A percentile compares a stretch with the other conserved stretches of the same genome.
These are phyloP conservation scores for Rhopalosiphum padi DNA, from an alignment of 1,140 invertebrate genomes.

Conservation along the genomic window DNA sequence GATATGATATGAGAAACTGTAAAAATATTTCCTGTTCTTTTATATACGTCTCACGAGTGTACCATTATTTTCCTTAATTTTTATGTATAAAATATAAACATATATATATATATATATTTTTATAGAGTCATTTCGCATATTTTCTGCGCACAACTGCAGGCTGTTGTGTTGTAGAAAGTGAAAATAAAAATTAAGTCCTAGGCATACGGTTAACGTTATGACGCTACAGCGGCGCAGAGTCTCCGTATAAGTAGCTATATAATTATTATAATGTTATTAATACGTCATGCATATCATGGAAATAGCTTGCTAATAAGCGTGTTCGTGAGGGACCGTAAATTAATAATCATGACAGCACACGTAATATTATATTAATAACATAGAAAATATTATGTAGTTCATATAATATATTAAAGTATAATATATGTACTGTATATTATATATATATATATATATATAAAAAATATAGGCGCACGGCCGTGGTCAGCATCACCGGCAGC, in stretches of 20 bases:
- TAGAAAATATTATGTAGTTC: neutral
- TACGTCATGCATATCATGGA: neutral
- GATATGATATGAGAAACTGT: neutral
- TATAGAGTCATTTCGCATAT: neutral
- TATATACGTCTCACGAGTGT: neutral
- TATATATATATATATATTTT: neutral
- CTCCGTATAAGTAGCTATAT: neutral
- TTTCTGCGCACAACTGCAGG: neutral
- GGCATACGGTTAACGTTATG: neutral
- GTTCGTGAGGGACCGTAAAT: neutral
- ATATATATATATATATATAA: too few relatives aligned
- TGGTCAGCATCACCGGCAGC: neutral
- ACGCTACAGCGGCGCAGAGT: neutral
- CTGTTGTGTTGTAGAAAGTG: neutral
- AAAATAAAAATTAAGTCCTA: neutral
- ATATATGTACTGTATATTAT: neutral
- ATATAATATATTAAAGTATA: neutral
- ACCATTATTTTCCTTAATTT: neutral
- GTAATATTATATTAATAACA: neutral
- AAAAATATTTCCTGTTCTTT: neutral
- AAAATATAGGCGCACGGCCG: neutral
- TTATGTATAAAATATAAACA: too few relatives aligned
- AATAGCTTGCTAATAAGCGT: conserved; percentile 7
- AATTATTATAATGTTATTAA: conserved; percentile 16
- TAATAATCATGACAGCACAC: conserved; percentile 4